Evolutionary conservation across 2,113 vertebrate genomes (phyloP).

Genomic region (Agapornis roseicollis): DNA sequence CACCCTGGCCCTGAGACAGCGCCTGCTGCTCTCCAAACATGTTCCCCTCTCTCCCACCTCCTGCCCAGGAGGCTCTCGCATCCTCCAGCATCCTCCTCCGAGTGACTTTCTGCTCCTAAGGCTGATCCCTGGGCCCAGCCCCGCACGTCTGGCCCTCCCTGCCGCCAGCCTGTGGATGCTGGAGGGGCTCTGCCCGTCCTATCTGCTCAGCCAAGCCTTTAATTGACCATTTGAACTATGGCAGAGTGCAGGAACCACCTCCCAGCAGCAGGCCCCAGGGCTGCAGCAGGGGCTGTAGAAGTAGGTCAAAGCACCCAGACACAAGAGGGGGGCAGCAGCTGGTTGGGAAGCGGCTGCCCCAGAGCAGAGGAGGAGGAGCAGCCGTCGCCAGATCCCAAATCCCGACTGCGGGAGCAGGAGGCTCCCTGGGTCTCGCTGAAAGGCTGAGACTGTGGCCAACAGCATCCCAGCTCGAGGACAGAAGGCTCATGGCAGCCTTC

Average conservation of each 20-base stretch:
- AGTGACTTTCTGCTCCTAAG: not conserved
- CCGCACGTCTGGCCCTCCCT: not conserved
- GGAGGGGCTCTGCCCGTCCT: slow-evolving; percentile 32
- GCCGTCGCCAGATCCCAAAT: accelerated
- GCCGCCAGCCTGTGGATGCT: not conserved
- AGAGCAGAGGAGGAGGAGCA: not conserved
- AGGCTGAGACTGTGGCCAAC: not conserved
- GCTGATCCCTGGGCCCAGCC: not conserved
- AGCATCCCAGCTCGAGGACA: not conserved
- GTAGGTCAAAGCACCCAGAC: slow-evolving; percentile 51
- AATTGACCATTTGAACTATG: slow-evolving; percentile 58
- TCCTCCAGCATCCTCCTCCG: not conserved
- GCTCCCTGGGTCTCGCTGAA: not conserved
- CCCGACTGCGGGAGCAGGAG: accelerated
- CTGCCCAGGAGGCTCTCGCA: not conserved
- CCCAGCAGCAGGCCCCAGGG: slow-evolving; percentile 18
- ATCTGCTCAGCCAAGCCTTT: slow-evolving; percentile 66
- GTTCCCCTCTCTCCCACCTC: not conserved
- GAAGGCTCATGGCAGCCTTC: slow-evolving; percentile 26
- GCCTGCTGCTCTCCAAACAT: not conserved
- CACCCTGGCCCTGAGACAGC: not conserved
- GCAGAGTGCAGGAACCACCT: slow-evolving; percentile 5
- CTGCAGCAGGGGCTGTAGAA: not conserved
- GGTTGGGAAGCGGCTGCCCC: not conserved
- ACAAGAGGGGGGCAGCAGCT: not conserved